A percentile compares a stretch with the other conserved stretches of the same genome.
These are phyloP conservation scores for Vimba vimba DNA, from an alignment of 2,113 vertebrate genomes.

Conservation along the genomic window DNA sequence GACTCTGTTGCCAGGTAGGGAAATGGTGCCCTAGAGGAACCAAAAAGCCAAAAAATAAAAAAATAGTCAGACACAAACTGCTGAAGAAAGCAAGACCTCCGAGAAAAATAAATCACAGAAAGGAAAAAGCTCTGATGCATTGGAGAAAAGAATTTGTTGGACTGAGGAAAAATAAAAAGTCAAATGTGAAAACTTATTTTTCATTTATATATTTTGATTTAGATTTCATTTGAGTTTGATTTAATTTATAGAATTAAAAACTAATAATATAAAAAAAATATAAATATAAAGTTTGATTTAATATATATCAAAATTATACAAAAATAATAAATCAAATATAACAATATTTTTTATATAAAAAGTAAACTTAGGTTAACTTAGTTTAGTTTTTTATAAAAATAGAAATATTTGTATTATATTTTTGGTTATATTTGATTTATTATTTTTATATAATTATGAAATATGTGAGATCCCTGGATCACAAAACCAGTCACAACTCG, in stretches of 20 bases:
- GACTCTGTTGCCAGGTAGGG: conserved; percentile 94
- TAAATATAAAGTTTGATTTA: background rate
- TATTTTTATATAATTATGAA: too few relatives aligned
- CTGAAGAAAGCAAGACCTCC: background rate
- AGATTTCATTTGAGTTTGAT: background rate
- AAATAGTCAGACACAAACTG: conserved; percentile 18
- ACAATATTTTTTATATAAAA: too few relatives aligned
- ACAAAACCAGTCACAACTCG: too few relatives aligned
- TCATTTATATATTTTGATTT: background rate
- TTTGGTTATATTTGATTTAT: too few relatives aligned
- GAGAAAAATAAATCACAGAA: background rate
- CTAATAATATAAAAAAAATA: background rate
- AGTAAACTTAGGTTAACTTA: too few relatives aligned
- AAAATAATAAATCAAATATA: too few relatives aligned
- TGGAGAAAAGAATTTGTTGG: background rate
- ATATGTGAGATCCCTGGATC: too few relatives aligned
- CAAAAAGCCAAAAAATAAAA: conserved; percentile 2
- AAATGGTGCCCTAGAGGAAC: conserved; percentile 86
- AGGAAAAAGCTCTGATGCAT: background rate
- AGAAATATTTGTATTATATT: too few relatives aligned
- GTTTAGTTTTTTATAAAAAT: too few relatives aligned
- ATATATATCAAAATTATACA: too few relatives aligned
- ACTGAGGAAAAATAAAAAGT: background rate
- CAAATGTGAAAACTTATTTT: background rate
- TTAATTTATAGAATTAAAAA: background rate